phyloP scores from a whole-genome alignment of 2,797 vertebrate species.

The Anniella stebbinsi region DNA sequence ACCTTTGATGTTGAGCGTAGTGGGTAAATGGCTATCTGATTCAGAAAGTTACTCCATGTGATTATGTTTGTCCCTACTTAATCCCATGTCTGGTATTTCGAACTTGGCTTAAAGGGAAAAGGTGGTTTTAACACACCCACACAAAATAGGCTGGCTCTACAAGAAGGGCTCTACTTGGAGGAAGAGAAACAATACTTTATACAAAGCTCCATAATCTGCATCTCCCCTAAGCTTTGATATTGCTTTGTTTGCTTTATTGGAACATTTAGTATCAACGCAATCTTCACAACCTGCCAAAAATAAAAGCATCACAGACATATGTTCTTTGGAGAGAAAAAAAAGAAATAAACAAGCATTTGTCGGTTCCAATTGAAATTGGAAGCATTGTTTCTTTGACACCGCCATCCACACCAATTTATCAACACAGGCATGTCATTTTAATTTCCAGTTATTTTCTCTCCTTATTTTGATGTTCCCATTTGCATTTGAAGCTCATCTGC shows the following conservation, averaged over 20 bases:
- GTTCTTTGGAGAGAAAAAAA: background rate
- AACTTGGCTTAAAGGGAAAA: background rate
- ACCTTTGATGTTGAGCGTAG: no score
- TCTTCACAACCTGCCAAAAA: conserved; percentile 15
- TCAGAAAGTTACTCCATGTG: no score
- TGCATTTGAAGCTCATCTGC: conserved; percentile 11
- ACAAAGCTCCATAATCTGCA: background rate
- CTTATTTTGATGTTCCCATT: conserved; percentile 28
- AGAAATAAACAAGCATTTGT: background rate
- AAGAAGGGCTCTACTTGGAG: background rate
- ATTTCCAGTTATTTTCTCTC: conserved; percentile 49
- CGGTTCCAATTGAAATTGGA: background rate
- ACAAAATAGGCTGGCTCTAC: background rate
- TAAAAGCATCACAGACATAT: background rate
- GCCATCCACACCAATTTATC: conserved; percentile 6
- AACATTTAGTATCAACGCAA: conserved; percentile 4
- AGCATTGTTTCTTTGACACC: conserved; percentile 39
- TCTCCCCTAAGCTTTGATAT: background rate
- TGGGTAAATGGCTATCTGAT: background rate
- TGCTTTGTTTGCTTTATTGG: background rate
- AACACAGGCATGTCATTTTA: conserved; percentile 48
- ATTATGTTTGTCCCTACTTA: background rate
- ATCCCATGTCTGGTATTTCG: background rate
- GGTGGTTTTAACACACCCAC: background rate
- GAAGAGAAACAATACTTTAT: background rate